Conservation (phyloP, 2,113 vertebrate species). For the Nibea coibor region DNA sequence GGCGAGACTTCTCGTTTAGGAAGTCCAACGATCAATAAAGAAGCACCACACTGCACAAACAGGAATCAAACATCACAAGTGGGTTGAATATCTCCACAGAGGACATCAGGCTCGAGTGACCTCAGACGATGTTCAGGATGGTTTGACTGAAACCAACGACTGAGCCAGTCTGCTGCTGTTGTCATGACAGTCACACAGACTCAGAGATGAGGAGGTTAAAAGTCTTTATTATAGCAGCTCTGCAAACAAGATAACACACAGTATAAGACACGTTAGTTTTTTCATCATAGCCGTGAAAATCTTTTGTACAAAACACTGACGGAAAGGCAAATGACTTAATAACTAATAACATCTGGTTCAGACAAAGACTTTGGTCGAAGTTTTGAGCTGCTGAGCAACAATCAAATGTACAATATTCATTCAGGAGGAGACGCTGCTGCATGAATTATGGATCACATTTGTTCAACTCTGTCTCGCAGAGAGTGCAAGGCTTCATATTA, state of each 20-base stretch:
- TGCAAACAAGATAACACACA: conserved; percentile 12
- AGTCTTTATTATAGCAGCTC: conserved; percentile 40
- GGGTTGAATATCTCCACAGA: not conserved
- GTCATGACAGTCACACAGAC: not conserved
- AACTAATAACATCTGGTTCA: not conserved
- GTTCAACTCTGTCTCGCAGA: not conserved
- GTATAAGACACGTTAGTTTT: not conserved
- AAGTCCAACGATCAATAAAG: not conserved
- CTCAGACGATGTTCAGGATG: too few species aligned
- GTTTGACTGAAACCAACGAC: not conserved
- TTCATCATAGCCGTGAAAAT: conserved; percentile 2
- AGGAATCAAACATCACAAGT: not conserved
- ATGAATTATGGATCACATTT: not conserved
- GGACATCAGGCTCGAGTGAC: not conserved
- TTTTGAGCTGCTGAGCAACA: not conserved
- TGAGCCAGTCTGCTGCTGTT: not conserved
- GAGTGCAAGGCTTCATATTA: too few species aligned
- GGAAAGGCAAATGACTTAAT: not conserved
- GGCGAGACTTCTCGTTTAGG: not conserved
- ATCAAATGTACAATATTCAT: not conserved
- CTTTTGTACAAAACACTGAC: conserved; percentile 8
- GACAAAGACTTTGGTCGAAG: conserved; percentile 14
- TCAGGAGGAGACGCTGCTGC: not conserved
- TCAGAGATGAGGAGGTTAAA: not conserved
- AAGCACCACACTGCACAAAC: not conserved